Evolutionary conservation across 2,888 invertebrate genomes (phyloP).

Genomic region (Cartodere bifasciata): DNA sequence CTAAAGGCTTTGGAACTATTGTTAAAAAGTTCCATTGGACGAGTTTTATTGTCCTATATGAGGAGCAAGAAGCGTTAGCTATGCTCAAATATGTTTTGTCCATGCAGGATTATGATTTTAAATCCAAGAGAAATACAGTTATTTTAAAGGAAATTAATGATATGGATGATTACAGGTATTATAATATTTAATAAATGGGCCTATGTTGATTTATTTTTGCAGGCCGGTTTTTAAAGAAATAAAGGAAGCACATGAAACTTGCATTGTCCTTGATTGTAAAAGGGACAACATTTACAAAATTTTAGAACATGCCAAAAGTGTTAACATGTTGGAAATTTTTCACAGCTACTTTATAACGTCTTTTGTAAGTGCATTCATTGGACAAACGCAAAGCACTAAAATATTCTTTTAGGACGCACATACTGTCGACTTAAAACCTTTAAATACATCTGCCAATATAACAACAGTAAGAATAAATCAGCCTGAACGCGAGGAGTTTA

Average conservation of each 20-base stretch:
- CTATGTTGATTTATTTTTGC: too few species aligned
- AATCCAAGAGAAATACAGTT: too few species aligned
- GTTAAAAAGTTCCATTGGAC: conserved; percentile 9
- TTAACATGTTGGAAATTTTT: conserved; percentile 10
- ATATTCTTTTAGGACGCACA: conserved; percentile 9
- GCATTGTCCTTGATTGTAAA: conserved; percentile 9
- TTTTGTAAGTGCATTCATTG: conserved; percentile 9
- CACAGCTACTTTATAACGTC: conserved; percentile 11
- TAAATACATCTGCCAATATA: conserved; percentile 39
- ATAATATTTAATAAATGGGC: too few species aligned
- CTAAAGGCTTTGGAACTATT: conserved; percentile 9
- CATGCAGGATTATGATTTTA: too few species aligned
- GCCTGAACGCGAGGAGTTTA: conserved; percentile 39
- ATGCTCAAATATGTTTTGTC: conserved; percentile 8
- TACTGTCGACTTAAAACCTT: conserved; percentile 7
- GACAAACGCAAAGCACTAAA: too few species aligned
- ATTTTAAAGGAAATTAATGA: too few species aligned
- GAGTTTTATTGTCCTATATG: conserved; percentile 9
- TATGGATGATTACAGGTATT: too few species aligned
- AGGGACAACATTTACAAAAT: conserved; percentile 8
- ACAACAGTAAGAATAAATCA: conserved; percentile 55
- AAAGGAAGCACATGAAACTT: too few species aligned
- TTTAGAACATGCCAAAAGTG: conserved; percentile 9
- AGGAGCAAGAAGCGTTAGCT: conserved; percentile 7
- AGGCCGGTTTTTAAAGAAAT: too few species aligned